Conservation (phyloP, 2,888 invertebrate genomes). For the Eulithis testata region DNA sequence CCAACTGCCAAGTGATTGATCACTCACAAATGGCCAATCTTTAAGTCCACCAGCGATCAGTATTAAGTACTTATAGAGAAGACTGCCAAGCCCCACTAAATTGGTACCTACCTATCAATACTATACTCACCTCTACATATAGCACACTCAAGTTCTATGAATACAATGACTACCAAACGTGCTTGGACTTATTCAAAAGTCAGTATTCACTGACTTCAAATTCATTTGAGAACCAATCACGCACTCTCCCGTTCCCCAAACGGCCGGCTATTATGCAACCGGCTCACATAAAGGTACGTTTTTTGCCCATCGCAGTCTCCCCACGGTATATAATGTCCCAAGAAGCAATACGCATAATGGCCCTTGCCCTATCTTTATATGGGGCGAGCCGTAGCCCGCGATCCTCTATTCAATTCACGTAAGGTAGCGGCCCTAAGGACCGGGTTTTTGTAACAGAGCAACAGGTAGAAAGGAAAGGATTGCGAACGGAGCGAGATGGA, state of each 20-base stretch:
- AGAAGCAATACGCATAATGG: conserved; percentile 68
- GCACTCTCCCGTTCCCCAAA: conserved; percentile 68
- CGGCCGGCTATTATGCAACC: conserved; percentile 76
- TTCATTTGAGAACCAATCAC: conserved; percentile 63
- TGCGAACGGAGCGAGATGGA: conserved; percentile 76
- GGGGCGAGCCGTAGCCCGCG: conserved; percentile 82
- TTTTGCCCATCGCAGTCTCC: conserved; percentile 64
- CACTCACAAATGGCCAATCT: too few relatives aligned
- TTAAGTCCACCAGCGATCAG: too few relatives aligned
- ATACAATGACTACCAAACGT: conserved; percentile 23
- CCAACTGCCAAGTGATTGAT: too few relatives aligned
- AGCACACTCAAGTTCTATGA: not conserved
- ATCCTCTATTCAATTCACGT: conserved; percentile 83
- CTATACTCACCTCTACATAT: not conserved
- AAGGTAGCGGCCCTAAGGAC: conserved; percentile 84
- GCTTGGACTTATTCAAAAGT: conserved; percentile 19
- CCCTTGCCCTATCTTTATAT: conserved; percentile 83
- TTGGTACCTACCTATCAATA: not conserved
- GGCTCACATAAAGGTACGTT: conserved; percentile 67
- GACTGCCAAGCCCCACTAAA: not conserved
- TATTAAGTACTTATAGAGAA: too few relatives aligned
- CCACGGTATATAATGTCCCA: conserved; percentile 73
- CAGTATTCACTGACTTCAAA: conserved; percentile 18
- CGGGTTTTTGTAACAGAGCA: conserved; percentile 84
- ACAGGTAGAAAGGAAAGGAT: conserved; percentile 85